Conservation (phyloP, 2,113 vertebrate species). For the Bambusicola thoracicus region DNA sequence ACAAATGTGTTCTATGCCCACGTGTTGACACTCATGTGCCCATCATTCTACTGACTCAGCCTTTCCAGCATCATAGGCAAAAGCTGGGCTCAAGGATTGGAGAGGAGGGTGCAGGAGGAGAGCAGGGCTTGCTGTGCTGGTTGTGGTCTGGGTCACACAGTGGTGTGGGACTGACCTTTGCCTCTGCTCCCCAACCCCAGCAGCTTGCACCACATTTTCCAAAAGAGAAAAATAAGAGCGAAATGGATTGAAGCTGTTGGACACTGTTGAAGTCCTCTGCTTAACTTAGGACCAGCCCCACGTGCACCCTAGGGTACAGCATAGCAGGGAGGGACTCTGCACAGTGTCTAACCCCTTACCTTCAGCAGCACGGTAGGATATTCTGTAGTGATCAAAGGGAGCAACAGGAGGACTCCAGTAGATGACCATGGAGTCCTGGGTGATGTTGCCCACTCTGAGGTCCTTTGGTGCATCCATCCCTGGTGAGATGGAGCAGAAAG, state of each 20-base stretch:
- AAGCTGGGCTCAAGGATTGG: background rate
- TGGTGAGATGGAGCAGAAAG: conserved; percentile 51
- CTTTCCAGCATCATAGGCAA: background rate
- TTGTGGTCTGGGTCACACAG: background rate
- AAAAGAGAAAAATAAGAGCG: background rate
- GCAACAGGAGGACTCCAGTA: conserved; percentile 89
- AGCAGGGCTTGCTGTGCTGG: background rate
- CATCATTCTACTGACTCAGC: background rate
- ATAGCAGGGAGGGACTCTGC: background rate
- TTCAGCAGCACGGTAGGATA: conserved; percentile 88
- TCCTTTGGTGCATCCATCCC: conserved; percentile 91
- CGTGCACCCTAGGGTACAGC: background rate
- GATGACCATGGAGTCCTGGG: conserved; percentile 85
- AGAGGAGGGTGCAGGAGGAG: background rate
- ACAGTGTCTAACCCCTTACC: conserved; percentile 69
- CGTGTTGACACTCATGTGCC: background rate
- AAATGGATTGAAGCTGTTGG: background rate
- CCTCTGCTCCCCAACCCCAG: background rate
- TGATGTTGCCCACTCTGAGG: conserved; percentile 85
- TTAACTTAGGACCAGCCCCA: background rate
- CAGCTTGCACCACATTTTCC: background rate
- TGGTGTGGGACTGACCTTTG: background rate
- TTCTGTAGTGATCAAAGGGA: conserved; percentile 90
- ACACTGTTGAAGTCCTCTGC: background rate
- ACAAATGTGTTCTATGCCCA: background rate